Conservation (phyloP, 2,113 vertebrate species). For the Dipodomys ordii region DNA sequence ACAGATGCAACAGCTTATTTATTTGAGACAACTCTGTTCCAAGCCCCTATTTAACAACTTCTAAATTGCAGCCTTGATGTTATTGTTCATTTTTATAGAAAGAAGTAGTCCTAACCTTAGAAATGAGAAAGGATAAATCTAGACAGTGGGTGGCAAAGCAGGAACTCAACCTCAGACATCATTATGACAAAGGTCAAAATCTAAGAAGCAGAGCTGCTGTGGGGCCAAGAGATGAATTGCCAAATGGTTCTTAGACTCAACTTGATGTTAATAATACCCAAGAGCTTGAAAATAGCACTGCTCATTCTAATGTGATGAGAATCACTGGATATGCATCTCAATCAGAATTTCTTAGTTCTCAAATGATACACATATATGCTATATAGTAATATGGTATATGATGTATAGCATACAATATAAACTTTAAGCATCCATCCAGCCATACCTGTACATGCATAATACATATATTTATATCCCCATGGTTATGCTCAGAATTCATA, state of each 20-base stretch:
- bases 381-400: no score
- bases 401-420: not conserved
- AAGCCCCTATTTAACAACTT: not conserved
- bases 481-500: not conserved
- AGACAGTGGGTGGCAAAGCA: not conserved
- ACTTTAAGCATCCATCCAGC: not conserved
- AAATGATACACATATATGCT: not conserved
- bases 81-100: not conserved
- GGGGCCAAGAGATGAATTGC: not conserved
- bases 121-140: not conserved
- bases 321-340: not conserved
- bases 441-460: no score
- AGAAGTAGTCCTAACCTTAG: not conserved
- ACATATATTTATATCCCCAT: not conserved
- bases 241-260: not conserved
- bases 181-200: slow-evolving; percentile 1
- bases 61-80: not conserved
- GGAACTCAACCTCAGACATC: not conserved
- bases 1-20: not conserved
- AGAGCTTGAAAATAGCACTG: not conserved
- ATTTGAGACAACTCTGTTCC: not conserved
- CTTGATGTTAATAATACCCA: not conserved
- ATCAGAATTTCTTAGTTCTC: not conserved
- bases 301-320: not conserved
- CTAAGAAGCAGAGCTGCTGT: not conserved